Evolutionary conservation across 92 coral and sea anemone species (phyloP), one percentile per base, ranked within the genome.

Genomic region (Blastomussa wellsi): DNA sequence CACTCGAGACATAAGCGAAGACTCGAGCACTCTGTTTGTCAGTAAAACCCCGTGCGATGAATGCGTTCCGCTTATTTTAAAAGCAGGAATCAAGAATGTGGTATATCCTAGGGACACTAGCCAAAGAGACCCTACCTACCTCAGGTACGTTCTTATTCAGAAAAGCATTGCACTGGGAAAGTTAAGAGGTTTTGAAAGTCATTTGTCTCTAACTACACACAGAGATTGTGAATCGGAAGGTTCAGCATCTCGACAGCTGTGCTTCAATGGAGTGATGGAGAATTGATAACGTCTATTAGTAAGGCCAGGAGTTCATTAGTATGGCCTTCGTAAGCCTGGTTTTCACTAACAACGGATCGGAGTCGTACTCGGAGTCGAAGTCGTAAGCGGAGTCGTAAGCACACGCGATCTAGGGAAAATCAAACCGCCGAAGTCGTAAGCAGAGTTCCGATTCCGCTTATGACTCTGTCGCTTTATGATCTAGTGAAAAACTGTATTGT

Each of bases 41-140:
- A 95, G 86, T 67, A 95, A 93, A 69, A 89, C 84, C 60, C 98
- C 98, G 32, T 95, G 98, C 39, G 84, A 95, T 70, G 97, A 95
- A 38, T 95, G 98, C 78, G 90, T 90, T 5, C 94, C 98, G 29
- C 76, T 95, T 33, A 74, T 95, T 80, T 59, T 82, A 7, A 93
- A 86, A 83, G 84, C 82, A 82, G 97, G 98, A 22, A 81, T 95
- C 47, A 88, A 66, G 77, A 90, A 89, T 79, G 94, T 89, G 37
- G 93, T 91, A 39, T 92, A 88, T 39, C 96, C 96, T 14, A 82
- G 79, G 75, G 85, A 82, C 47, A 74, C 73, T 7, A 80, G 37
- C 9, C 89, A 93, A 66, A 78, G 59, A 28, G 53, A 76, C 60
- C 31, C 81, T 22, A 59, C 85, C 31, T 75, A 33, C 66, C 92